Conservation (phyloP, 2,888 invertebrate species). For the Helicoverpa assulta region DNA sequence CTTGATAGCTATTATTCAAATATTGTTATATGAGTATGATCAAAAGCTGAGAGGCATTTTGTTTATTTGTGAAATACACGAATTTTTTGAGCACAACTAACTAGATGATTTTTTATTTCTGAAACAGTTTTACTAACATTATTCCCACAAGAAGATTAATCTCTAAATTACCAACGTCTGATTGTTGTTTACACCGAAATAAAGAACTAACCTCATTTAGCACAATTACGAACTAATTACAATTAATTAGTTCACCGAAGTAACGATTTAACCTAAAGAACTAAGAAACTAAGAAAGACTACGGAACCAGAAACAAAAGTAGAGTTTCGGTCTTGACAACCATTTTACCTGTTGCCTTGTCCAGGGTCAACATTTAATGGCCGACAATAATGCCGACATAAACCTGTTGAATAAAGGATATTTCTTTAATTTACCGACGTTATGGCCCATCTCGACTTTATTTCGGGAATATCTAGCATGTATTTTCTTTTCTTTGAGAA, state of each 20-base stretch:
- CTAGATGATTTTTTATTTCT: too few species aligned
- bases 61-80: too few species aligned
- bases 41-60: too few species aligned
- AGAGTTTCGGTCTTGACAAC: slow-evolving; percentile 4
- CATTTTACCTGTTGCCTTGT: slow-evolving; percentile 46
- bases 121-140: too few species aligned
- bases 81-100: too few species aligned
- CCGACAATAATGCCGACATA: slow-evolving; percentile 44
- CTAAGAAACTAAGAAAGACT: not conserved
- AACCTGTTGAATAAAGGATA: slow-evolving; percentile 54
- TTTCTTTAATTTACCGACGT: slow-evolving; percentile 51
- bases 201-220: not conserved
- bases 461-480: slow-evolving; percentile 19
- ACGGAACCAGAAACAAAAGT: slow-evolving; percentile 18
- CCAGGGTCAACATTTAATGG: slow-evolving; percentile 37
- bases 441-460: slow-evolving; percentile 39
- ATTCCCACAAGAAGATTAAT: not conserved
- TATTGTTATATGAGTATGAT: too few species aligned
- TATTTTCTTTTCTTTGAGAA: slow-evolving; percentile 28
- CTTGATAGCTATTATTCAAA: too few species aligned
- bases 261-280: too few species aligned
- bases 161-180: not conserved
- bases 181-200: not conserved
- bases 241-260: not conserved
- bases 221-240: not conserved